Base-by-base conservation (phyloP, 1,140 invertebrate genomes). In the Magallana gigas region DNA sequence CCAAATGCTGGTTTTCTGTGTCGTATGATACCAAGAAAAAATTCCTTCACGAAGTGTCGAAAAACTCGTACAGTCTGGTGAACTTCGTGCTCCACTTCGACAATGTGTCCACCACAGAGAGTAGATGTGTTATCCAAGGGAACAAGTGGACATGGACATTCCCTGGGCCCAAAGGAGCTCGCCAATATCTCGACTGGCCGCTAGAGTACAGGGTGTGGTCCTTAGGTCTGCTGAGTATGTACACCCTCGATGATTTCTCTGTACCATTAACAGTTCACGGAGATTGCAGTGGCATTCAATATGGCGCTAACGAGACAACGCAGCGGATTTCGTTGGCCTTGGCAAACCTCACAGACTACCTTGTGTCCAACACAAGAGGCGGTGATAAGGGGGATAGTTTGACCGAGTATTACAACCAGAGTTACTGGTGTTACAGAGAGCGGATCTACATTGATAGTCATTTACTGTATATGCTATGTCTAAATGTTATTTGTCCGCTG, bases 401-500 rank as follows among this genome's bases (percentile, higher is more conserved):
- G 23, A 8, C 23, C 11, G 57, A 85, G 56, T 36, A 82, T 12
- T 89, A 89, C 62, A 80, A 89, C 14, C 83, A 86, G 4, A 89
- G 88, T 16, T 87, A 89, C 58, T 89, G 83, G 68, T 87, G 88
- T 85, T 89, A 84, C 59, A 89, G 87, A 60, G 71, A 86, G 14
- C 58, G 85, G 36, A 89, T 87, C 36, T 88, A 57, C 56, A 85
- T 85, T 16, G 16, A 84, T 8, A 85, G 84, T 8, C 36, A 71
- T 36, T 23, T 68, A 7, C 18, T 87, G 23, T 85, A 87, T 62
- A 6, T 57, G 48, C 36, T 89, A 29, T 89, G 88, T 56, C 59
- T 81, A 0, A 60, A 87, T 59, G 60, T 89, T 12, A 68, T 87
- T 9, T 89, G 88, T 85, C 88, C 88, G 1, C 29, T 89, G 14